Conservation (phyloP, 2,888 invertebrate genomes). For the Tetranychus piercei region DNA sequence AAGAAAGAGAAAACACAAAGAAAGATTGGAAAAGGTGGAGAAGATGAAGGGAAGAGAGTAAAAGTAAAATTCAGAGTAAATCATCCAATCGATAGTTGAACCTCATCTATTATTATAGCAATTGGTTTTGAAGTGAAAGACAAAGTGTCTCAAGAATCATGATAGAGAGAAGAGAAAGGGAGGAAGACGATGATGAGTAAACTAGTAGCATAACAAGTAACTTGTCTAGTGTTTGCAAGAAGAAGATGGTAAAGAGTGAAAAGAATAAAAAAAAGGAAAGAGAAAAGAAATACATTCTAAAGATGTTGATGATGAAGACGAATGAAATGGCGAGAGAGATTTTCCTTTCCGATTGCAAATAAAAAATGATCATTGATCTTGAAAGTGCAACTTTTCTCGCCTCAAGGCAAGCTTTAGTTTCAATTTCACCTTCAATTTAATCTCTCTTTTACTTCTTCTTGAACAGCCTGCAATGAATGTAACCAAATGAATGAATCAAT, state of each 20-base stretch:
- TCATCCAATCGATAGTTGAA: background rate
- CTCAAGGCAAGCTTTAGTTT: background rate
- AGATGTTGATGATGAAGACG: background rate
- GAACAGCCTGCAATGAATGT: no score
- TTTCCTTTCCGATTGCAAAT: background rate
- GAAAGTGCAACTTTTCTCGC: background rate
- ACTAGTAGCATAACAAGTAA: background rate
- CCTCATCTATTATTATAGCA: background rate
- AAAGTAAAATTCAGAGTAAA: background rate
- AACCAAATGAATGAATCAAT: no score
- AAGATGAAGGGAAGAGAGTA: background rate
- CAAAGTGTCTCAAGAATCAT: background rate
- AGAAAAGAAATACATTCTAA: background rate
- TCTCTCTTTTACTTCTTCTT: no score
- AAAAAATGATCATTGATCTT: background rate
- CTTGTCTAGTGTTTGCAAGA: background rate
- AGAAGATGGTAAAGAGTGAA: background rate
- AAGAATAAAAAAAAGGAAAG: no score
- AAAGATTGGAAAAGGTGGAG: background rate
- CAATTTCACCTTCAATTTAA: no score
- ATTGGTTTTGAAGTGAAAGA: constrained; percentile 1
- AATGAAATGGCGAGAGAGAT: background rate
- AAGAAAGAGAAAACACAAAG: background rate
- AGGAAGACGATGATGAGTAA: background rate
- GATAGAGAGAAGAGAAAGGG: background rate